Conservation (phyloP, 2,888 invertebrate genomes). For the Gisinianus flammeolus region DNA sequence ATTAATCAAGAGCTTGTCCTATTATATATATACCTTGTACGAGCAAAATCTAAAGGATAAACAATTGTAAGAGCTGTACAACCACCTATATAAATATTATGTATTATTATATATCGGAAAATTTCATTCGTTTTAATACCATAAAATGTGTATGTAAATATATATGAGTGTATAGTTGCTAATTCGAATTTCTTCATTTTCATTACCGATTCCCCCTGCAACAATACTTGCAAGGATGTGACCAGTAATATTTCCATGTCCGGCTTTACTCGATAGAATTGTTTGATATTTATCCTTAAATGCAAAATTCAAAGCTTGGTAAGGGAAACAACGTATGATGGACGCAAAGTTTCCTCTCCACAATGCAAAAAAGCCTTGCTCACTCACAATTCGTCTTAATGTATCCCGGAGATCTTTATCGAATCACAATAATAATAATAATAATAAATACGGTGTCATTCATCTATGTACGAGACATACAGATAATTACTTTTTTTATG, state of each 20-base stretch:
- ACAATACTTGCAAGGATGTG: not conserved
- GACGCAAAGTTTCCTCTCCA: slow-evolving; percentile 51
- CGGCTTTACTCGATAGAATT: not conserved
- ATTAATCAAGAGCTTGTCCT: not conserved
- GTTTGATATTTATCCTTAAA: slow-evolving; percentile 47
- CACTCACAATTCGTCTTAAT: slow-evolving; percentile 4
- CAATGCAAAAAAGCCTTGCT: slow-evolving; percentile 45
- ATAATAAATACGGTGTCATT: too few relatives aligned
- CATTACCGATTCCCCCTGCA: not conserved
- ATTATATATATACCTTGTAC: slow-evolving; percentile 45
- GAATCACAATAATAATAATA: not conserved
- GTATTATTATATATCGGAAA: not conserved
- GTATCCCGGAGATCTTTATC: not conserved
- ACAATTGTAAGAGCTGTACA: slow-evolving; percentile 43
- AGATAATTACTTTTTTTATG: too few relatives aligned
- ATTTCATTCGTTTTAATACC: not conserved
- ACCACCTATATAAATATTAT: slow-evolving; percentile 41
- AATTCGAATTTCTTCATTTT: not conserved
- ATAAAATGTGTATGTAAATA: too few relatives aligned
- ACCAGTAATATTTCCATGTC: not conserved
- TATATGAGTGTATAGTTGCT: not conserved
- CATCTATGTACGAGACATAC: too few relatives aligned
- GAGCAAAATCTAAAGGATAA: slow-evolving; percentile 51
- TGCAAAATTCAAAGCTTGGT: slow-evolving; percentile 53
- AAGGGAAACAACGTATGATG: slow-evolving; percentile 48